These are phyloP conservation scores for Trilocha varians DNA, from an alignment of 2,888 invertebrate genomes.

Conservation along the genomic window DNA sequence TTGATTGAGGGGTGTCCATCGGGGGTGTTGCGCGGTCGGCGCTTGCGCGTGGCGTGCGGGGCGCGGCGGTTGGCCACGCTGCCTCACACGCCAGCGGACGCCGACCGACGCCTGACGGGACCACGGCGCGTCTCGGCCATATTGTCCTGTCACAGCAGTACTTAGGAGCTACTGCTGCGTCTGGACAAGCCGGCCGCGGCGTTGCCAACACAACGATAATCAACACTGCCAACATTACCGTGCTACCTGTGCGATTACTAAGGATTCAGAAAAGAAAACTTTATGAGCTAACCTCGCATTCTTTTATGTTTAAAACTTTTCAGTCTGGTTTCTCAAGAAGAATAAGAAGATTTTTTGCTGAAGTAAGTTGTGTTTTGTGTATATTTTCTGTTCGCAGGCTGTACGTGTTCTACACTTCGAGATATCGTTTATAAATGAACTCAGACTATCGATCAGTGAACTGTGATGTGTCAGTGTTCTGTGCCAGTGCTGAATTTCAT, in stretches of 20 bases:
- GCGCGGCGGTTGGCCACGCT: slow-evolving; percentile 54
- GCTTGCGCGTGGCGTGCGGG: slow-evolving; percentile 60
- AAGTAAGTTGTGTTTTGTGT: slow-evolving; percentile 9
- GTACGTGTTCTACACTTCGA: slow-evolving; percentile 10
- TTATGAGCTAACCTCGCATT: no score
- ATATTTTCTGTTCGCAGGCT: slow-evolving; percentile 31
- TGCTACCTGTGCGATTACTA: no score
- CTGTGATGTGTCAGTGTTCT: slow-evolving; percentile 13
- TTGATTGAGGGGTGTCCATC: slow-evolving; percentile 63
- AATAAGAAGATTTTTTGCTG: no score
- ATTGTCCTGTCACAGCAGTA: slow-evolving; percentile 99
- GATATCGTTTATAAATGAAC: slow-evolving; percentile 8
- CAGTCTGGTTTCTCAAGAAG: no score
- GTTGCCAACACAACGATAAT: slow-evolving; percentile 31
- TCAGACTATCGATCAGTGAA: slow-evolving; percentile 9
- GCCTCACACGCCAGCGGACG: slow-evolving; percentile 70
- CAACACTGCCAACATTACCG: slow-evolving; percentile 5
- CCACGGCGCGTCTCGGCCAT: slow-evolving; percentile 78
- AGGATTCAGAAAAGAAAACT: no score
- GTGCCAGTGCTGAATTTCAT: slow-evolving; percentile 9
- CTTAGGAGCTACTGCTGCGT: slow-evolving; percentile 89
- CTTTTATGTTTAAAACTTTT: no score
- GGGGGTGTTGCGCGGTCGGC: slow-evolving; percentile 55
- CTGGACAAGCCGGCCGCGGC: slow-evolving; percentile 81
- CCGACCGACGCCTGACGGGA: slow-evolving; percentile 35